A percentile compares a stretch with the other conserved stretches of the same genome.
Conservation (phyloP, 1,140 invertebrate genomes). For the Danaus melanippus region DNA sequence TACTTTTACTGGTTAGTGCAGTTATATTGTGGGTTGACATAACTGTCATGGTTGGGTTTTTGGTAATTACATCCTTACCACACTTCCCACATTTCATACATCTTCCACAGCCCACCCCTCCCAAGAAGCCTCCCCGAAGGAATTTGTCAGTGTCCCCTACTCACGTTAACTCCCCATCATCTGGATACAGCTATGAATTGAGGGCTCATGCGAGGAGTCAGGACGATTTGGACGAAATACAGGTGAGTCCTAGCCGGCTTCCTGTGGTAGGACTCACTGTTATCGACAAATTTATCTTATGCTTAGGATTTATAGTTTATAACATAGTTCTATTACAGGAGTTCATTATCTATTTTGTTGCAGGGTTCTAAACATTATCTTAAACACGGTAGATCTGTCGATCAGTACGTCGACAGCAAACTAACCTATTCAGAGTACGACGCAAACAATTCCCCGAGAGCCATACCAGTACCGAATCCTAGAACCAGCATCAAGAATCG, state of each 20-base stretch:
- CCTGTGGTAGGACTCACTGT: neutral
- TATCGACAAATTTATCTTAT: neutral
- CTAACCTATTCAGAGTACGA: constrained; percentile 68
- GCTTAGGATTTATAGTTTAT: neutral
- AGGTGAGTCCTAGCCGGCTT: constrained; percentile 37
- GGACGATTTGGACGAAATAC: constrained; percentile 78
- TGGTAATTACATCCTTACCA: neutral
- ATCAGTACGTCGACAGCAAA: constrained; percentile 81
- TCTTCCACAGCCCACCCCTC: constrained; percentile 80
- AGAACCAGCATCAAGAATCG: constrained; percentile 61
- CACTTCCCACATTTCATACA: constrained; percentile 2
- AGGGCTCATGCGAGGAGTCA: constrained; percentile 74
- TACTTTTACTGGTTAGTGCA: too few relatives aligned
- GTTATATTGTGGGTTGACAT: neutral
- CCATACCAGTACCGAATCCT: constrained; percentile 56
- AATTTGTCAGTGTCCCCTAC: constrained; percentile 89
- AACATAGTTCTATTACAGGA: neutral
- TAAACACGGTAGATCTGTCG: constrained; percentile 79
- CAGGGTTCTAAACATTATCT: constrained; percentile 73
- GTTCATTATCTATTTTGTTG: constrained; percentile 32
- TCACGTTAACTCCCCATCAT: constrained; percentile 66
- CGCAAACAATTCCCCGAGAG: constrained; percentile 67
- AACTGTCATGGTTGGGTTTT: neutral
- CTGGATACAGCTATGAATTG: constrained; percentile 63
- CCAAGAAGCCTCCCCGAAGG: constrained; percentile 89